These are phyloP conservation scores for Andrena bucephala DNA, from an alignment of 2,888 invertebrate genomes.

Conservation along the genomic window DNA sequence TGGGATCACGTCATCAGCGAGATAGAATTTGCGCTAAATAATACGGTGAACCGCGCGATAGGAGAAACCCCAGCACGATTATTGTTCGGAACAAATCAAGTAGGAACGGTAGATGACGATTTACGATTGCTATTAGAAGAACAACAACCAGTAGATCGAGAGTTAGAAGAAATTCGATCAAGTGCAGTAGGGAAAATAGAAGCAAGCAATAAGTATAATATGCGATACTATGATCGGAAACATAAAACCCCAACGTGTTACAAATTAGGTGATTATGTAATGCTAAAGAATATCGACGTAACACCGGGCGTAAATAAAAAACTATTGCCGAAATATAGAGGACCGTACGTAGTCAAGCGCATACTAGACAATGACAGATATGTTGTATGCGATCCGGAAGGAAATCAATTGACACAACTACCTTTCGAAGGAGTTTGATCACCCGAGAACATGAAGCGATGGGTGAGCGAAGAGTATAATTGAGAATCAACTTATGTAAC, in stretches of 20 bases:
- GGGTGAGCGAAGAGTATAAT: too few species aligned
- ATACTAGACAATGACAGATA: constrained; percentile 6
- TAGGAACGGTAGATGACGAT: constrained; percentile 16
- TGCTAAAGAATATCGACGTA: constrained; percentile 34
- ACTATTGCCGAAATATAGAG: constrained; percentile 25
- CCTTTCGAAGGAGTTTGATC: too few species aligned
- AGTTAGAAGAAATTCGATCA: background rate
- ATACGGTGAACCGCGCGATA: constrained; percentile 29
- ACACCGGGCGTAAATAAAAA: constrained; percentile 31
- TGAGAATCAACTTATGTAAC: too few species aligned
- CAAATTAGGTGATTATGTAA: constrained; percentile 11
- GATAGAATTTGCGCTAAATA: constrained; percentile 39
- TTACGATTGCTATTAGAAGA: too few species aligned
- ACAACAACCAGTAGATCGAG: background rate
- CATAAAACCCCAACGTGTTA: constrained; percentile 25
- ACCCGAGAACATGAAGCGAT: too few species aligned
- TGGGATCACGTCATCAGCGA: constrained; percentile 14
- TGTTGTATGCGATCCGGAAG: background rate
- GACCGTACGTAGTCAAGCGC: constrained; percentile 19
- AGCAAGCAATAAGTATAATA: constrained; percentile 9
- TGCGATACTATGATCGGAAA: constrained; percentile 14
- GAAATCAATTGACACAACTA: constrained; percentile 8
- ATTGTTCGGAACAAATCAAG: constrained; percentile 35
- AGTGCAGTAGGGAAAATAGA: constrained; percentile 5
- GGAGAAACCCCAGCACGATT: constrained; percentile 35